A percentile compares a stretch with the other conserved stretches of the same genome.
These are phyloP conservation scores for Ceratina japonica DNA, from an alignment of 1,140 invertebrate genomes.

Conservation along the genomic window DNA sequence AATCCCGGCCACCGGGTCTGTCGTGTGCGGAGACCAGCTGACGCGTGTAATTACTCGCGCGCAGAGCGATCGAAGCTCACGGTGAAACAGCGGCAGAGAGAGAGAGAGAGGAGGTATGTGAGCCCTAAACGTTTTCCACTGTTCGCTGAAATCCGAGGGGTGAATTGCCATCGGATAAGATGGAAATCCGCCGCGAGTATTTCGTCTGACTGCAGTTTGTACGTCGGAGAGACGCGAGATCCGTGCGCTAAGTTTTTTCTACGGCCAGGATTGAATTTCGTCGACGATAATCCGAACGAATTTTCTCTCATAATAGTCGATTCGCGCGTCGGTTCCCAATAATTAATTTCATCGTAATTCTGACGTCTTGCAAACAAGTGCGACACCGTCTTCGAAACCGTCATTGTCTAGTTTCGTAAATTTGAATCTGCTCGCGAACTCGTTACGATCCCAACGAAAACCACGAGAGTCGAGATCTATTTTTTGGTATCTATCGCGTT, in stretches of 20 bases:
- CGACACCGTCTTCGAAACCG: too few species aligned
- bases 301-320: not conserved
- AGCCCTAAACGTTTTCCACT: slow-evolving; percentile 5
- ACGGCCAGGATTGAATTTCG: too few species aligned
- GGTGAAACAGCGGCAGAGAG: not conserved
- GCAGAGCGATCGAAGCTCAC: slow-evolving; percentile 11
- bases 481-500: not conserved
- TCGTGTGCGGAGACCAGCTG: slow-evolving; percentile 15
- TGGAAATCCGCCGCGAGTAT: not conserved
- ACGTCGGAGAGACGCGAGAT: not conserved
- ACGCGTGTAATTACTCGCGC: slow-evolving; percentile 38
- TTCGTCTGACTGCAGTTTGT: not conserved
- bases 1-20: slow-evolving; percentile 14
- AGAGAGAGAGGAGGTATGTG: not conserved
- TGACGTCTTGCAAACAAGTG: too few species aligned
- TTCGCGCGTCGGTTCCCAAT: not conserved
- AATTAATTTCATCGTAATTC: not conserved
- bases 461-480: too few species aligned
- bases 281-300: too few species aligned
- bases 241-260: not conserved
- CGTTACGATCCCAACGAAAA: too few species aligned
- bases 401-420: too few species aligned
- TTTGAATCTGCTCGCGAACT: too few species aligned
- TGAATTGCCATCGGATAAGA: not conserved
- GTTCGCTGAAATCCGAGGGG: not conserved